A percentile compares a stretch with the other conserved stretches of the same genome.
phyloP scores from a whole-genome alignment of 2,797 vertebrate genomes.

The Premnoplex brunnescens region DNA sequence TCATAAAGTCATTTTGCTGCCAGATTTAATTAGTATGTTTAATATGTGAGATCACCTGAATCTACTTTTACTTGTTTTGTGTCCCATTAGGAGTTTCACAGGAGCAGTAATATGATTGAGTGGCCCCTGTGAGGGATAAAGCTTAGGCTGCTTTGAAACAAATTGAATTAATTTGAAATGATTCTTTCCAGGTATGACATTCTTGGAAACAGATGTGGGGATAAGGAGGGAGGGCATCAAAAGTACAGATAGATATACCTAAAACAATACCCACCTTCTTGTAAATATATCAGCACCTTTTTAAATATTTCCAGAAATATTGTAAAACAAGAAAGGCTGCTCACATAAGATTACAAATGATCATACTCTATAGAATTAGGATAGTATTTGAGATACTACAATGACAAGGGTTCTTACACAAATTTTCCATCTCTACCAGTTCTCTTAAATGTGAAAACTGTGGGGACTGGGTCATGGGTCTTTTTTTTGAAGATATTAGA shows the following conservation, averaged over 20 bases:
- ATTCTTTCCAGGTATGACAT: conserved; percentile 64
- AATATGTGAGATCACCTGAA: conserved; percentile 55
- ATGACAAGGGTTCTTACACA: neutral
- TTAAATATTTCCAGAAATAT: neutral
- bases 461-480: neutral
- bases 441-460: neutral
- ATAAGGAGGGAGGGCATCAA: neutral
- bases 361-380: neutral
- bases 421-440: neutral
- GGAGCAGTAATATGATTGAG: conserved; percentile 65
- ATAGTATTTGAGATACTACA: neutral
- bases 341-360: neutral
- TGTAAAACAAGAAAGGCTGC: neutral
- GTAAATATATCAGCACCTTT: neutral
- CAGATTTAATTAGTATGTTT: conserved; percentile 59
- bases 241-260: neutral
- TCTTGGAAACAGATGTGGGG: conserved; percentile 54
- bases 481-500: neutral
- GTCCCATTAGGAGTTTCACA: conserved; percentile 55
- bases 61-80: conserved; percentile 49
- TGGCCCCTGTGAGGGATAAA: conserved; percentile 48
- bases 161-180: conserved; percentile 62
- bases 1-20: conserved; percentile 43
- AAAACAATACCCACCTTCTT: neutral
- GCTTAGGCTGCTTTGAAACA: conserved; percentile 42